Percentiles rank a stretch among this genome's conserved stretches.
Evolutionary conservation across 2,113 vertebrate species (phyloP).

Genomic region (Tachysurus fulvidraco): DNA sequence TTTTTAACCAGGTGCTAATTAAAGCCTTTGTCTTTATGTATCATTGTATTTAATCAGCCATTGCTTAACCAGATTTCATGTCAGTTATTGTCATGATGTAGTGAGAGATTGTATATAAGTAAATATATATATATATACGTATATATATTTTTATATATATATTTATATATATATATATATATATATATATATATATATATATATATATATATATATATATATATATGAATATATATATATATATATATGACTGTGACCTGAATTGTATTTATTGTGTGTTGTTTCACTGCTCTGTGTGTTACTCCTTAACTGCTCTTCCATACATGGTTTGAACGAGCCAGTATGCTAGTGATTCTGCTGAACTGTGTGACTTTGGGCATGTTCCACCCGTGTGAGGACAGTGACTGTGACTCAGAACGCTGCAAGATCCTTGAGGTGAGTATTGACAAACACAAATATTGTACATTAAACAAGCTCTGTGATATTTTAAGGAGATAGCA

Average conservation of each 20-base stretch:
- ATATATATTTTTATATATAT: too few species aligned
- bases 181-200: too few species aligned
- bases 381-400: slow-evolving; percentile 98
- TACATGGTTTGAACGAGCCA: slow-evolving; percentile 96
- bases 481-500: too few species aligned
- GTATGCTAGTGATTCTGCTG: slow-evolving; percentile 98
- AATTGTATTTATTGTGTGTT: slow-evolving; percentile 4
- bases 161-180: too few species aligned
- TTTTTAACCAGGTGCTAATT: background rate
- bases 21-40: background rate
- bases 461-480: too few species aligned
- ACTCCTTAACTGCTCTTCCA: slow-evolving; percentile 78
- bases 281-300: background rate
- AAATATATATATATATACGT: background rate
- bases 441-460: background rate
- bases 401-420: slow-evolving; percentile 86
- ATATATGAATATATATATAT: too few species aligned
- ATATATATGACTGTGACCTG: background rate
- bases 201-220: too few species aligned
- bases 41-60: background rate
- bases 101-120: background rate
- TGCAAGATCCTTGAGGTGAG: slow-evolving; percentile 93
- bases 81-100: background rate
- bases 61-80: background rate
- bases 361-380: slow-evolving; percentile 98